These are phyloP conservation scores for Paragorgia papillata DNA, from an alignment of 92 coral and sea anemone genomes.

Conservation along the genomic window DNA sequence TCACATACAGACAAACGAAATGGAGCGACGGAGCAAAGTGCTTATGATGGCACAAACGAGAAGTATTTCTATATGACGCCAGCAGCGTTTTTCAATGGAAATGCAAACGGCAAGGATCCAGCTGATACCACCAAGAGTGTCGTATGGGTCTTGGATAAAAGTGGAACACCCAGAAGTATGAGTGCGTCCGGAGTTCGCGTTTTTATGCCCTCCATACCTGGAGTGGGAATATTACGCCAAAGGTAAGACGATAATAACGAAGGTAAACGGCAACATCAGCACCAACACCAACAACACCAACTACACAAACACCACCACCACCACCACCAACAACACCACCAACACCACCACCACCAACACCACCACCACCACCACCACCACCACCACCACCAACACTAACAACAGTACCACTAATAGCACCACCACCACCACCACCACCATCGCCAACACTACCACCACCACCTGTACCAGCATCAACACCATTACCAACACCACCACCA, in stretches of 20 bases:
- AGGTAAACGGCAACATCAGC: too few species aligned
- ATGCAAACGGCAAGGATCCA: conserved; percentile 55
- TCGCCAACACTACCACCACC: too few species aligned
- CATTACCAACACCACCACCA: too few species aligned
- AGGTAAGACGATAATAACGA: neutral
- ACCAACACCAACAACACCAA: too few species aligned
- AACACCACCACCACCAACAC: too few species aligned
- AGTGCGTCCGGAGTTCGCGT: conserved; percentile 84
- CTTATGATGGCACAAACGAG: conserved; percentile 69
- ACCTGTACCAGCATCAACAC: too few species aligned
- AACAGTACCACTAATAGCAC: too few species aligned
- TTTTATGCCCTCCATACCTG: conserved; percentile 67
- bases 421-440: too few species aligned
- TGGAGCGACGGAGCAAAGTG: conserved; percentile 62
- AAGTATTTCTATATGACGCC: conserved; percentile 67
- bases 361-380: too few species aligned
- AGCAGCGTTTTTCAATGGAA: conserved; percentile 64
- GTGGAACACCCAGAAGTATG: conserved; percentile 40
- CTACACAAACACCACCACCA: too few species aligned
- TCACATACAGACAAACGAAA: conserved; percentile 57
- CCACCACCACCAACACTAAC: too few species aligned
- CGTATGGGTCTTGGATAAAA: conserved; percentile 68
- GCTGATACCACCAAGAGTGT: conserved; percentile 74
- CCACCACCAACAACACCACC: too few species aligned
- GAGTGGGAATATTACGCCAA: conserved; percentile 53